Percentiles rank a stretch among this genome's conserved stretches.
Evolutionary conservation across 2,797 vertebrate genomes (phyloP).

Genomic region (Melopsittacus undulatus): DNA sequence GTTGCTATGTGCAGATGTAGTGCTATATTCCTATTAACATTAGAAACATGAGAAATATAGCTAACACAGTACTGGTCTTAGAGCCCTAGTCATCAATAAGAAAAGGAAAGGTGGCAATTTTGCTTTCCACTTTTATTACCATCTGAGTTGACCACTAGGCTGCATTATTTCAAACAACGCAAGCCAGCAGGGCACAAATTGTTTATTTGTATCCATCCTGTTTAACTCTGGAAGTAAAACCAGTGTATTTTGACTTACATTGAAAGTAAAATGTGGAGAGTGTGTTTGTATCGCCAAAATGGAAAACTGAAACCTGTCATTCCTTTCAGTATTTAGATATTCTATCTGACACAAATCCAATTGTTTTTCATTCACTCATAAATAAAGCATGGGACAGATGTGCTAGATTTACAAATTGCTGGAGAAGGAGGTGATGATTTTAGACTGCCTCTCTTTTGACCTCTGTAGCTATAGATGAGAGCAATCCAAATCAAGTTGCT

Average conservation of each 20-base stretch:
- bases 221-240: neutral
- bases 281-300: neutral
- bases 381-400: slow-evolving; percentile 9
- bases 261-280: neutral
- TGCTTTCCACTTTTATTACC: neutral
- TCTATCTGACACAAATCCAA: slow-evolving; percentile 5
- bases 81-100: neutral
- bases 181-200: neutral
- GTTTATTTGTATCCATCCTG: neutral
- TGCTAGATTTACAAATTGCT: slow-evolving; percentile 10
- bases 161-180: neutral
- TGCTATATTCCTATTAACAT: neutral
- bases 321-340: neutral
- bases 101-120: neutral
- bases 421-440: neutral
- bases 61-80: neutral
- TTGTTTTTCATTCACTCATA: slow-evolving; percentile 7
- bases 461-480: neutral
- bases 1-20: neutral
- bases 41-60: neutral
- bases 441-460: neutral
- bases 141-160: neutral
- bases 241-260: neutral
- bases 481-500: neutral
- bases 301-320: neutral